A percentile compares a stretch with the other conserved stretches of the same genome.
phyloP scores from a whole-genome alignment of 2,113 vertebrate species.

The Hemichromis elongatus region DNA sequence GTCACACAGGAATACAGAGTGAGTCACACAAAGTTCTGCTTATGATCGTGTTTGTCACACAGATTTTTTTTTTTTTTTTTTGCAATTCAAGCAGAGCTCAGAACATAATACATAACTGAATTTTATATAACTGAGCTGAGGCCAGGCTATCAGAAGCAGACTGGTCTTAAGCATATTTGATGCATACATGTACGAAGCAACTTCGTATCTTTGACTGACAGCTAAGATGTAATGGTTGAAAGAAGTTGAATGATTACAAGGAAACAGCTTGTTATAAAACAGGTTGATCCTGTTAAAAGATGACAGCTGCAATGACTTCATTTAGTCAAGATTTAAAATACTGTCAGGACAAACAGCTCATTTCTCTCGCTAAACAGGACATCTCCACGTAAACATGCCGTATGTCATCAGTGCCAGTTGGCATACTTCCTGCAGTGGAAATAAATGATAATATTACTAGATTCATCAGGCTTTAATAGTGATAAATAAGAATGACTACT shows the following conservation, averaged over 20 bases:
- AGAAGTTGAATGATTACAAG: constrained; percentile 4
- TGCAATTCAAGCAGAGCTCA: not conserved
- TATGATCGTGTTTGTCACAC: not conserved
- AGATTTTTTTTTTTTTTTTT: not conserved
- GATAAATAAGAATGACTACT: not conserved
- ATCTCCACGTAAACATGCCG: not conserved
- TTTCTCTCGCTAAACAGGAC: not conserved
- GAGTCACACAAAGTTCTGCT: not conserved
- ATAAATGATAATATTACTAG: not conserved
- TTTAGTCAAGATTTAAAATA: constrained; percentile 3
- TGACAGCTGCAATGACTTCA: constrained; percentile 10
- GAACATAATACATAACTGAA: not conserved
- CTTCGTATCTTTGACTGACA: not conserved
- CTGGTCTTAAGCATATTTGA: not conserved
- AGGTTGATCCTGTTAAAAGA: constrained; percentile 5
- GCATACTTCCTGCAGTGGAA: not conserved
- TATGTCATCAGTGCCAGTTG: not conserved
- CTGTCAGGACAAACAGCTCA: not conserved
- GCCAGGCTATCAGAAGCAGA: not conserved
- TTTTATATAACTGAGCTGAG: not conserved
- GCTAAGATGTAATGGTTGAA: not conserved
- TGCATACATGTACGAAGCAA: not conserved
- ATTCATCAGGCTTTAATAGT: not conserved
- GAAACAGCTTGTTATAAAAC: constrained; percentile 8
- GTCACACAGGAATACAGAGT: not conserved